phyloP scores from a whole-genome alignment of 2,113 vertebrate species.

The Girardinichthys multiradiatus region DNA sequence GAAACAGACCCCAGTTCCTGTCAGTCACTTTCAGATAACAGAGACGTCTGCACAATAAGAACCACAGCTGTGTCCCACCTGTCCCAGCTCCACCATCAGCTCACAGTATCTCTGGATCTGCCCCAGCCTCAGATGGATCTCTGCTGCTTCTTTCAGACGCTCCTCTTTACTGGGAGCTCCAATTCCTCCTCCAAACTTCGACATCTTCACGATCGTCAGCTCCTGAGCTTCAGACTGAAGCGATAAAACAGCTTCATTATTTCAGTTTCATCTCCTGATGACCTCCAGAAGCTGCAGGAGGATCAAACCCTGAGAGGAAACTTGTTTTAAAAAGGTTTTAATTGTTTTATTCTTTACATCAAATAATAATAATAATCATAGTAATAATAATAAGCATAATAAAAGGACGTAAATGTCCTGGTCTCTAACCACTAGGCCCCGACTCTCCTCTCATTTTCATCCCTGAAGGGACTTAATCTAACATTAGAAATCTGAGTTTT shows the following conservation, averaged over 20 bases:
- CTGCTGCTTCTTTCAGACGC: slow-evolving; percentile 92
- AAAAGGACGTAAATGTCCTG: too few species aligned
- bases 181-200: slow-evolving; percentile 95
- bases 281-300: too few species aligned
- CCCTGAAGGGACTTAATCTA: too few species aligned
- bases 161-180: slow-evolving; percentile 95
- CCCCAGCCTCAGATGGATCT: slow-evolving; percentile 93
- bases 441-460: too few species aligned
- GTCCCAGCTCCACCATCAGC: slow-evolving; percentile 97
- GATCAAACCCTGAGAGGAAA: too few species aligned
- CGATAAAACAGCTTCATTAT: background rate
- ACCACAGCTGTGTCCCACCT: slow-evolving; percentile 79
- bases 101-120: slow-evolving; percentile 98
- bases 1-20: slow-evolving; percentile 21
- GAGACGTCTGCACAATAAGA: background rate
- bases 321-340: too few species aligned
- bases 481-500: too few species aligned
- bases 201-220: slow-evolving; percentile 97
- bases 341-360: too few species aligned
- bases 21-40: background rate
- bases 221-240: slow-evolving; percentile 95
- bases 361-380: too few species aligned
- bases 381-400: too few species aligned
- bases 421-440: too few species aligned
- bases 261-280: too few species aligned